Evolutionary conservation across 2,888 invertebrate species (phyloP), one percentile per base, ranked within the genome.

Genomic region (Priapulus caudatus): DNA sequence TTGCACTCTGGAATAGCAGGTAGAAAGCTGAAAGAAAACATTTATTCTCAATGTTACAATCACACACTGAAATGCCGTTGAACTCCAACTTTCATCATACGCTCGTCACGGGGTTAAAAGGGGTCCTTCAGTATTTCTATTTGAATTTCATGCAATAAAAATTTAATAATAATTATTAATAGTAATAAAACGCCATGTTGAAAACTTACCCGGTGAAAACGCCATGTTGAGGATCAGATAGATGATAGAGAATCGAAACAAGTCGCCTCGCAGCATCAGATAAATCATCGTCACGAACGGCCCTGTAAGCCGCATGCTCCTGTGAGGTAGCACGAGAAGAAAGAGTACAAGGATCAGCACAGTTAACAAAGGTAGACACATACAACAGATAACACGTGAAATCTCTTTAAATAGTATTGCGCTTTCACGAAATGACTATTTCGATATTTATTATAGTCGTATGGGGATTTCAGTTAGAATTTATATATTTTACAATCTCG

Each of bases 261-360:
- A 90, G 75, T 98, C 98, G 46, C 97, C 95, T 0, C 88, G 88
- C 67, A 95, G 89, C 95, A 98, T 98, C 65, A 90, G 90, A 78
- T 92, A 97, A 62, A 98, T 91, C 93, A 98, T 97, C 10, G 95
- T 95, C 54, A 98, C 95, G 73, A 97, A 98, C 0, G 97, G 95
- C 45, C 98, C 98, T 0, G 95, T 98, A 63, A 98, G 74, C 54
- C 86, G 83, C 23, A 91, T 84, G 43, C 92, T 92, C 4, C 93
- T 93, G 73, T 2, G 71, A n/a, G n/a, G n/a, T n/a, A n/a, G n/a
- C n/a, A n/a, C n/a, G n/a, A n/a, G n/a, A n/a, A n/a, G n/a, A n/a
- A n/a, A n/a, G n/a, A n/a, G n/a, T n/a, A n/a, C n/a, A n/a, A n/a
- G n/a, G n/a, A n/a, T n/a, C n/a, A n/a, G n/a, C n/a, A n/a, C n/a